These are phyloP conservation scores for Anser brachyrhynchus DNA, from an alignment of 2,113 vertebrate genomes.

Conservation along the genomic window DNA sequence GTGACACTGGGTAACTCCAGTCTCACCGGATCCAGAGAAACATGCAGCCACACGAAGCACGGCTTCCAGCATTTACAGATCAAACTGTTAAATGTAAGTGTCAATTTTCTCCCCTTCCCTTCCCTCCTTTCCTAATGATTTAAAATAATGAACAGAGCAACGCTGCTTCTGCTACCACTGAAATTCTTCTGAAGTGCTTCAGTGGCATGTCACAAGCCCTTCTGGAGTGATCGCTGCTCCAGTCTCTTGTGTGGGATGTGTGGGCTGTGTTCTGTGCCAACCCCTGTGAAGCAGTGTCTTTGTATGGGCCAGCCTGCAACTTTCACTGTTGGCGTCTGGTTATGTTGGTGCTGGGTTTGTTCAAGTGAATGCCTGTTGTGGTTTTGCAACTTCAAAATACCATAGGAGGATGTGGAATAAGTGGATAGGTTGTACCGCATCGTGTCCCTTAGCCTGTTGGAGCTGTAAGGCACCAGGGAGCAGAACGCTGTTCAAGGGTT, in stretches of 20 bases:
- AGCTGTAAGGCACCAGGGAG: background rate
- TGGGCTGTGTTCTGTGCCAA: background rate
- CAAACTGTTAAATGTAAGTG: constrained; percentile 14
- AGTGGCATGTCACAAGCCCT: background rate
- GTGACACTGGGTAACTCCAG: background rate
- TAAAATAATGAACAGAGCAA: background rate
- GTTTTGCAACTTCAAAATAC: background rate
- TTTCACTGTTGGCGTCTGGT: background rate
- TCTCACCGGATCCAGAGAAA: background rate
- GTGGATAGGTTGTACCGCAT: background rate
- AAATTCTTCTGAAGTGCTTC: background rate
- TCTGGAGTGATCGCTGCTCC: background rate
- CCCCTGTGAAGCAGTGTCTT: background rate
- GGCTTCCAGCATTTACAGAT: background rate
- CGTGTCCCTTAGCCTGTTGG: background rate
- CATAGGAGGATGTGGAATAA: background rate
- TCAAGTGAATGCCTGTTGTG: background rate
- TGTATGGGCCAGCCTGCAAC: background rate
- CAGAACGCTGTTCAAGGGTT: background rate
- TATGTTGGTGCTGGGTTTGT: background rate
- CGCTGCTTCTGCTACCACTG: background rate
- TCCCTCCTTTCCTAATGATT: background rate
- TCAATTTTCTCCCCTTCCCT: background rate
- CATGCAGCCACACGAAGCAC: background rate
- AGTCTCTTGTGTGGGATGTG: background rate